A percentile compares a stretch with the other conserved stretches of the same genome.
Conservation (phyloP, 2,113 vertebrate species). For the Lophius piscatorius region DNA sequence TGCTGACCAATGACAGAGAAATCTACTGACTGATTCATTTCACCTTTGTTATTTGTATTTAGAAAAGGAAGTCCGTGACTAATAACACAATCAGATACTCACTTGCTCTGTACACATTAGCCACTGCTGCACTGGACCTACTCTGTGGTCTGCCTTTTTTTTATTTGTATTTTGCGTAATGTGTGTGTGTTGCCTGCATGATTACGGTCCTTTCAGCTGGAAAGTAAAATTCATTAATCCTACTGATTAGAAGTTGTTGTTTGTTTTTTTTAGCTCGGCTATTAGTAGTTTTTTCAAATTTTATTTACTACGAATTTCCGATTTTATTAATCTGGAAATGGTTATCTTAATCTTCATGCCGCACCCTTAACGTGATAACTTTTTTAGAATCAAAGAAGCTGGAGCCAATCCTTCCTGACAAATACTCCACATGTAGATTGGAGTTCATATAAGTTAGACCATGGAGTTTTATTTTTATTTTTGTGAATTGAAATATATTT, state of each 20-base stretch:
- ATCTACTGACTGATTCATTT: neutral
- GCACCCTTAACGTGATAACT: constrained; percentile 7
- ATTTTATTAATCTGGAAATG: neutral
- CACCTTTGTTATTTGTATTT: constrained; percentile 4
- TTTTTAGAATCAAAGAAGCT: constrained; percentile 27
- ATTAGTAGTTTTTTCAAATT: neutral
- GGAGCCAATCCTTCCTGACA: constrained; percentile 16
- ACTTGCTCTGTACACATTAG: too few species aligned
- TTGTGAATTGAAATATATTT: neutral
- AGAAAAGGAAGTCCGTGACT: neutral
- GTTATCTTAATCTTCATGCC: neutral
- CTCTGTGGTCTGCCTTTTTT: too few species aligned
- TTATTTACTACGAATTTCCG: neutral
- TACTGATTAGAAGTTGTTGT: too few species aligned
- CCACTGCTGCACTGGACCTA: too few species aligned
- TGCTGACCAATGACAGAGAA: neutral
- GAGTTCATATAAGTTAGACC: neutral
- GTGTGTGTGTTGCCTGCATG: too few species aligned
- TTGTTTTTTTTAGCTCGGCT: too few species aligned
- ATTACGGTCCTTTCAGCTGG: too few species aligned
- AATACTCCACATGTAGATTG: neutral
- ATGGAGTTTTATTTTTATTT: neutral
- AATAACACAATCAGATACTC: too few species aligned
- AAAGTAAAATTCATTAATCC: too few species aligned
- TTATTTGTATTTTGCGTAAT: too few species aligned